phyloP scores from a whole-genome alignment of 35 echinoderm and acorn worm species.

The Ophioderma brevispina region DNA sequence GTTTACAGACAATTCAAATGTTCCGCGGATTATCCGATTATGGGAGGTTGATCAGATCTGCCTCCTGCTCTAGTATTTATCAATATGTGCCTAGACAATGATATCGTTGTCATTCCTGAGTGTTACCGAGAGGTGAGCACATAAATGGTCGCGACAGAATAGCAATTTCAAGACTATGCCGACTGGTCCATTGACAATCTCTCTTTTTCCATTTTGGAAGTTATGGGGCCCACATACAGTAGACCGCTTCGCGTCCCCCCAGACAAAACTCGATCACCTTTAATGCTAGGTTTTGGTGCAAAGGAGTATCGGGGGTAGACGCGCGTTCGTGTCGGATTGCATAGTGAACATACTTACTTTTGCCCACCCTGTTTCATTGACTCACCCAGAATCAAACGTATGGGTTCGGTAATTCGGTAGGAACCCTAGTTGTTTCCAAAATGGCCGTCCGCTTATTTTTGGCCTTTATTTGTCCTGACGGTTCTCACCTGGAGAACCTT shows the following conservation, averaged over 20 bases:
- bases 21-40: constrained; percentile 17
- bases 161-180: constrained; percentile 27
- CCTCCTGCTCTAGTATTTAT: constrained; percentile 18
- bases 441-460: constrained; percentile 32
- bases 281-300: constrained; percentile 53
- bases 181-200: constrained; percentile 40
- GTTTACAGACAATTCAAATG: constrained; percentile 36
- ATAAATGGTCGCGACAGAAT: constrained; percentile 22
- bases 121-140: constrained; percentile 38
- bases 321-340: constrained; percentile 28
- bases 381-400: neutral
- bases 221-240: constrained; percentile 42
- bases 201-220: constrained; percentile 13
- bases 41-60: constrained; percentile 5
- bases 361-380: constrained; percentile 30
- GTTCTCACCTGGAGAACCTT: neutral
- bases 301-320: constrained; percentile 19
- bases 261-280: constrained; percentile 8
- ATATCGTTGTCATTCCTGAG: constrained; percentile 23
- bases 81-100: constrained; percentile 2
- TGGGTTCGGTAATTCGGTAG: neutral
- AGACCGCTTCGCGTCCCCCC: constrained; percentile 35
- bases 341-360: constrained; percentile 31
- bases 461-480: constrained; percentile 40
- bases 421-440: constrained; percentile 23